Base-by-base conservation (phyloP, 2,888 invertebrate species). In the Pedicia rivosa region DNA sequence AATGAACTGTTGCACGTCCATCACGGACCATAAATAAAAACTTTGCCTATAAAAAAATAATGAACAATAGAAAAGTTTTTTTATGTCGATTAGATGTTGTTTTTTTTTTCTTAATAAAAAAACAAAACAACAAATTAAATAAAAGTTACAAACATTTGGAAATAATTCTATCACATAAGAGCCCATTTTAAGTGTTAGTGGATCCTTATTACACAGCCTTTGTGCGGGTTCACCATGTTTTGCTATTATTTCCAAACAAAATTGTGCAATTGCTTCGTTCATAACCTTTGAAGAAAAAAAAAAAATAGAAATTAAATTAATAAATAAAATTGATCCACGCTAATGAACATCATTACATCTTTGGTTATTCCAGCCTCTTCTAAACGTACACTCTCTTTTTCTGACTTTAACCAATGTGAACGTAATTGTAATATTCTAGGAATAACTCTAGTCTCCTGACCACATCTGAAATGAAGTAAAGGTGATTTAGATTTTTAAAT, bases 1-100 rank as follows among this genome's bases (percentile, higher is more conserved):
- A 97, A 67, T 98, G 95, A 43, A 95, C 95, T 16, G 95, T 94
- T 43, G 97, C 98, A 44, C 98, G 75, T 17, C 97, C 97, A 62
- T 98, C 98, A 44, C 98, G 78, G 50, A 97, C 80, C 92, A 97
- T 94, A 63, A 97, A 87, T 50, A 98, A 71, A 65, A 94, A 98
- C 65, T 95, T 95, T 40, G 94, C 83, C 62, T 61, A 46, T 15
- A 43, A 46, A 8, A 4, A 14, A 6, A 12, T 28, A 35, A 34
- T 6, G 10, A 36, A 37, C 16, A 34, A 39, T 12, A 28, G 3
- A 7, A 7, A 12, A 35, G 10, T 14, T 8, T 26, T 13, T 5
- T 14, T 17, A 26, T 8, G 9, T 13, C n/a, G 35, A 24, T n/a
- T n/a, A n/a, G n/a, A n/a, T n/a, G n/a, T n/a, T n/a, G n/a, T n/a